These are phyloP conservation scores for Melanotaenia trifasciata DNA, from an alignment of 2,797 vertebrate genomes.

Conservation along the genomic window DNA sequence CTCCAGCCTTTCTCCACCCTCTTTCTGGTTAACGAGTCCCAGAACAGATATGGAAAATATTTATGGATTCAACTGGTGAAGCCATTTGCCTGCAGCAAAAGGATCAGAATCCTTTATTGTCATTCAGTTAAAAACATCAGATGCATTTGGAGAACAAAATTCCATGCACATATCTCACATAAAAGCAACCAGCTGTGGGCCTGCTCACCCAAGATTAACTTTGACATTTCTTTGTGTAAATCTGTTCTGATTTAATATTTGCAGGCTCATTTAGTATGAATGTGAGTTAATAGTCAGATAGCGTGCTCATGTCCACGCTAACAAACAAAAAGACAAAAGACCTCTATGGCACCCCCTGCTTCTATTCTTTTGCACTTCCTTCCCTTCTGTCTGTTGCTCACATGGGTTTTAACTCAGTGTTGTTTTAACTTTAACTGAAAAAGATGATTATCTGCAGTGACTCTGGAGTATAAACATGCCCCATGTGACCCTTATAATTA, in stretches of 20 bases:
- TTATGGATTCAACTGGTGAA: slow-evolving; percentile 65
- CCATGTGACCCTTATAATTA: not conserved
- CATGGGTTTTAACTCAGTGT: not conserved
- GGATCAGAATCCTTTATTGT: slow-evolving; percentile 1
- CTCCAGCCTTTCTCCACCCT: slow-evolving; percentile 25
- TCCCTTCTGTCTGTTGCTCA: not conserved
- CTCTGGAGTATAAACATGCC: not conserved
- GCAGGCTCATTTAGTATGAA: slow-evolving; percentile 74
- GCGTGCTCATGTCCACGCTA: slow-evolving; percentile 49
- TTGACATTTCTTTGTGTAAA: slow-evolving; percentile 65
- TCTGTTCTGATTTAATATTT: slow-evolving; percentile 75
- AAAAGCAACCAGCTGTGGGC: slow-evolving; percentile 27
- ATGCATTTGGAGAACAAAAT: too few species aligned
- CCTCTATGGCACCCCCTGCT: slow-evolving; percentile 8
- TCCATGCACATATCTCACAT: too few species aligned
- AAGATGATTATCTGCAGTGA: not conserved
- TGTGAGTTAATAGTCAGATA: slow-evolving; percentile 70
- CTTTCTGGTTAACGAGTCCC: slow-evolving; percentile 50
- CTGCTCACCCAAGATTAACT: slow-evolving; percentile 70
- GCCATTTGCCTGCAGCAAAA: slow-evolving; percentile 51
- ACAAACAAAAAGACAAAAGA: slow-evolving; percentile 21
- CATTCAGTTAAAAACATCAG: too few species aligned
- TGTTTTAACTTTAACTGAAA: not conserved
- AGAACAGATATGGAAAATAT: slow-evolving; percentile 67
- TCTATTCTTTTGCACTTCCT: slow-evolving; percentile 33